Percentiles rank a stretch among this genome's conserved stretches.
Evolutionary conservation across 2,888 invertebrate genomes (phyloP).

Genomic region (Oscheius sp.): DNA sequence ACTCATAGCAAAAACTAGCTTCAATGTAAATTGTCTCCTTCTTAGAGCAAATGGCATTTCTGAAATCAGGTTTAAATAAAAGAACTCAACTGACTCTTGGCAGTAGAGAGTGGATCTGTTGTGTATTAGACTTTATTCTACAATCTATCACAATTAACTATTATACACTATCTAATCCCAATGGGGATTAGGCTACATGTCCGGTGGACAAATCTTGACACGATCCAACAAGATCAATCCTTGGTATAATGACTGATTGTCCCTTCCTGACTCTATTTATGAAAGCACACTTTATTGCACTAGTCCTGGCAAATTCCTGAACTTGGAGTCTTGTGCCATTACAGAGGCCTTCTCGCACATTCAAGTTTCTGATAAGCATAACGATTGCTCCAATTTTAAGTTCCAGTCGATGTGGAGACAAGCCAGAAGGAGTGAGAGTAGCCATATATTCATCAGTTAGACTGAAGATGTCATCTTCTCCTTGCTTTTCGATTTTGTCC

Average conservation of each 20-base stretch:
- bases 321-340: slow-evolving; percentile 9
- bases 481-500: background rate
- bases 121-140: background rate
- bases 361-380: slow-evolving; percentile 1
- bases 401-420: slow-evolving; percentile 25
- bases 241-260: slow-evolving; percentile 1
- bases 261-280: slow-evolving; percentile 7
- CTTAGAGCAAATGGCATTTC: background rate
- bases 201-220: no score
- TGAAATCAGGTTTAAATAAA: no score
- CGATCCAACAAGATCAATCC: background rate
- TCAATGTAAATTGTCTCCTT: slow-evolving; percentile 8
- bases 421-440: slow-evolving; percentile 23
- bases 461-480: background rate
- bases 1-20: slow-evolving; percentile 63
- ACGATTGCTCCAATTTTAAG: background rate
- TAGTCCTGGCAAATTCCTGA: background rate
- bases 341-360: background rate
- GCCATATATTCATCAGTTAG: slow-evolving; percentile 27
- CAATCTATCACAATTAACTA: background rate
- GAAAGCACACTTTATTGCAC: background rate
- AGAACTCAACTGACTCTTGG: no score
- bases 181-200: no score
- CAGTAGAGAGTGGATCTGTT: no score
- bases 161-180: no score